Base-by-base conservation (phyloP, 2,888 invertebrate species). In the Eumerus sabulonum region DNA sequence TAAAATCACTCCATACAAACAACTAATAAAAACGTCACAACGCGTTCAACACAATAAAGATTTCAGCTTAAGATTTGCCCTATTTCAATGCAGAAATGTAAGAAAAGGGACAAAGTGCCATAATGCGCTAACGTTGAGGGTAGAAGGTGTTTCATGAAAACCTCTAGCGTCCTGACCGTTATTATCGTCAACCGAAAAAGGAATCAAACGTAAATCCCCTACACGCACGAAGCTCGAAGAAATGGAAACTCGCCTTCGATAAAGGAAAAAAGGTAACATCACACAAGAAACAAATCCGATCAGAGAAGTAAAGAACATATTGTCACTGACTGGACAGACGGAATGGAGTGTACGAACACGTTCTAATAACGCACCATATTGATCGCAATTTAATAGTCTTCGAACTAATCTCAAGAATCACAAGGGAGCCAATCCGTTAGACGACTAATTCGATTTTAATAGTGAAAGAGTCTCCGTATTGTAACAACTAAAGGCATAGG, bases 11-110 rank as follows among this genome's bases (percentile, higher is more conserved):
- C 76, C 82, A 70, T 82, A 84, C 86, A 86, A 85, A 84, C 84
- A 85, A 86, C 85, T 86, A 86, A 86, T 86, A 86, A 86, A 85
- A 85, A 86, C 83, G 86, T 86, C 86, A 86, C 84, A 85, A 85
- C 83, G 83, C 83, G 82, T 84, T 83, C 81, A 60, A 60, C 57
- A 76, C 81, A 82, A 81, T 81, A 82, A 76, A 82, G 82, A 84
- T 82, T 81, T 60, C 81, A 76, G 82, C 84, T 83, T 84, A 82
- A 83, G 84, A 83, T 84, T 84, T 84, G 73, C 79, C 82, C 82
- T 64, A 64, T 76, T 81, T 81, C 67, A 76, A 81, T 72, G 68
- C 62, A 64, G 35, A 67, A 82, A 81, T 76, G 60, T 38, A 56
- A 48, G 64, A 74, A 81, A 68, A 77, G 70, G 71, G 68, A 71